Base-by-base conservation (phyloP, 2,888 invertebrate genomes). In the Mesochorus sp. region DNA sequence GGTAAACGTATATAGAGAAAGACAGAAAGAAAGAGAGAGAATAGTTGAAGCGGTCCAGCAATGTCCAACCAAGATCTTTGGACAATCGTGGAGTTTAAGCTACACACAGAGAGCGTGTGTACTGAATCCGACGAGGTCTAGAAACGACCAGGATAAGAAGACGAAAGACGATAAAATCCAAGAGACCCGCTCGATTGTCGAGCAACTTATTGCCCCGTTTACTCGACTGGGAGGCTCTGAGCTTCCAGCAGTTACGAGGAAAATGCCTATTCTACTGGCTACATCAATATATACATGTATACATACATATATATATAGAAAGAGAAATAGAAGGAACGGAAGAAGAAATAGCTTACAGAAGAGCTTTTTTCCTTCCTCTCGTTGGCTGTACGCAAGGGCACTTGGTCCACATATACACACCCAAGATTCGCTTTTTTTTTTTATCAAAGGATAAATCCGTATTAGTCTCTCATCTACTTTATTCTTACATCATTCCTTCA, bases 141-240 rank as follows among this genome's bases (percentile, higher is more conserved):
- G 64, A 44, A 31, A 62, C 71, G 59, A 21, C 17, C 24, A 76
- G 67, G 76, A 76, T 72, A 76, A 72, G 74, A 61, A 34, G 47
- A 79, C 42, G 66, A 73, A 44, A 79, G 59, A 75, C 74, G 78
- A 79, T 79, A 79, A 79, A 79, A 79, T 79, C 78, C 78, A 28
- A 79, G n/a, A n/a, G 74, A 74, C 73, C 72, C 57, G 55, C 67
- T 64, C 78, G 71, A 79, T 79, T 79, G 61, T 79, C 74, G 70
- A 61, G 59, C 61, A 51, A 61, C 78, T 79, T 75, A 79, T 79
- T 79, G 78, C 70, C 78, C n/a, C 74, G 74, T 79, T 79, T 79
- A 47, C 74, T 61, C 66, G 53, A 34, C 71, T 51, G 55, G 37
- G 28, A 78, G 61, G 59, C 64, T 57, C 8, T 14, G 12, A 24